Evolutionary conservation across 2,888 invertebrate genomes (phyloP).

Genomic region (Pogonocherus hispidulus): DNA sequence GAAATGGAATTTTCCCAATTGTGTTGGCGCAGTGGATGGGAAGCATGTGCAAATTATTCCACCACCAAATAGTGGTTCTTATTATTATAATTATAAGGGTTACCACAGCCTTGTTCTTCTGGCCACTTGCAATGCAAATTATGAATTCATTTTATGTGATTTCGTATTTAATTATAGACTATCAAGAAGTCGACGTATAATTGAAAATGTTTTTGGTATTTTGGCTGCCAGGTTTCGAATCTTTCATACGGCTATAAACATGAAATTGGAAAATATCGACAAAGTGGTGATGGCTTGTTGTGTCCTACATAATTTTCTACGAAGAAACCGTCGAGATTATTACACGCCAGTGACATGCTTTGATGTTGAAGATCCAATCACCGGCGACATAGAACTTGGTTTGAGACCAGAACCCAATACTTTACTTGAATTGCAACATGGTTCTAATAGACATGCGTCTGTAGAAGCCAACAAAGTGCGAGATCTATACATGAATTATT

Average conservation of each 20-base stretch:
- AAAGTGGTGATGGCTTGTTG: not conserved
- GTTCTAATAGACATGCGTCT: too few species aligned
- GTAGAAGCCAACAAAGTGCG: not conserved
- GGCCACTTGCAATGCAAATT: not conserved
- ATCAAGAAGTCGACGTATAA: too few species aligned
- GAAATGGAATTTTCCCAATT: too few species aligned
- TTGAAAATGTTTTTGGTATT: not conserved
- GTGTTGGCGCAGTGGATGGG: not conserved
- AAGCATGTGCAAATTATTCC: not conserved
- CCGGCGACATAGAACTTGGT: too few species aligned
- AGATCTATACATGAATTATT: not conserved
- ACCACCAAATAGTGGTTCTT: not conserved
- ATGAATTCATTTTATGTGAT: slow-evolving; percentile 4
- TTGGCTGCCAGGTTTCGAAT: not conserved
- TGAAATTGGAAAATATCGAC: not conserved
- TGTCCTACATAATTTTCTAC: not conserved
- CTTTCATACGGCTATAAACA: not conserved
- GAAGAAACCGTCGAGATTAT: not conserved
- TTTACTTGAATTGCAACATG: too few species aligned
- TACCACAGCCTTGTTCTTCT: not conserved
- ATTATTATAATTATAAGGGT: not conserved
- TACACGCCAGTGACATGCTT: not conserved
- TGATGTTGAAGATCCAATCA: too few species aligned
- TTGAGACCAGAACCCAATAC: too few species aligned
- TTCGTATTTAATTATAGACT: too few species aligned